phyloP scores from a whole-genome alignment of 92 coral and sea anemone species.

The Palythoa heliodiscus region DNA sequence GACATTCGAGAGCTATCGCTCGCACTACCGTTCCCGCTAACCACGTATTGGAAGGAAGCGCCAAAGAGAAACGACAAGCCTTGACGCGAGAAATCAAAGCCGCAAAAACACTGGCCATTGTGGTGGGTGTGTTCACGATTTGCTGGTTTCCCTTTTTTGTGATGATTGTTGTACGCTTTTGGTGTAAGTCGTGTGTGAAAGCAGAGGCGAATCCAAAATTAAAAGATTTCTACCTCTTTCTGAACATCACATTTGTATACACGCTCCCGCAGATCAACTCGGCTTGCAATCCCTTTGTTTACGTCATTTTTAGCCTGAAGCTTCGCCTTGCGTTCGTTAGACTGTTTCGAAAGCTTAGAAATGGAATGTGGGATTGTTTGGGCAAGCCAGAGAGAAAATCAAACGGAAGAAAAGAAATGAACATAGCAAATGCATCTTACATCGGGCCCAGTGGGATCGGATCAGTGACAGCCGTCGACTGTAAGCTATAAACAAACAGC shows the following conservation, averaged over 20 bases:
- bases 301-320: constrained; percentile 84
- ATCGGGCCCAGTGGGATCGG: constrained; percentile 30
- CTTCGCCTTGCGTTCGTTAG: constrained; percentile 75
- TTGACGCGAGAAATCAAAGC: constrained; percentile 80
- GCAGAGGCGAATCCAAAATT: constrained; percentile 44
- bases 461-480: constrained; percentile 35
- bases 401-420: constrained; percentile 19
- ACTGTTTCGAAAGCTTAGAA: constrained; percentile 49
- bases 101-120: constrained; percentile 77
- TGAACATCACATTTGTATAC: constrained; percentile 84
- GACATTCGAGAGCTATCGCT: constrained; percentile 85
- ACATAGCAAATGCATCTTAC: constrained; percentile 2
- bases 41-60: neutral
- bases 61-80: constrained; percentile 54
- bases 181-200: constrained; percentile 71
- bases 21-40: constrained; percentile 59
- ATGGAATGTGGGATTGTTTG: constrained; percentile 27
- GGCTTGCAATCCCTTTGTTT: constrained; percentile 90
- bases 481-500: neutral
- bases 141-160: constrained; percentile 84
- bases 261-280: constrained; percentile 92
- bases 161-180: constrained; percentile 54
- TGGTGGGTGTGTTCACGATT: constrained; percentile 79
- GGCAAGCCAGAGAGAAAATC: constrained; percentile 33
- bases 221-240: constrained; percentile 57